phyloP scores from a whole-genome alignment of 1,140 invertebrate genomes.

The Pectinophora gossypiella region DNA sequence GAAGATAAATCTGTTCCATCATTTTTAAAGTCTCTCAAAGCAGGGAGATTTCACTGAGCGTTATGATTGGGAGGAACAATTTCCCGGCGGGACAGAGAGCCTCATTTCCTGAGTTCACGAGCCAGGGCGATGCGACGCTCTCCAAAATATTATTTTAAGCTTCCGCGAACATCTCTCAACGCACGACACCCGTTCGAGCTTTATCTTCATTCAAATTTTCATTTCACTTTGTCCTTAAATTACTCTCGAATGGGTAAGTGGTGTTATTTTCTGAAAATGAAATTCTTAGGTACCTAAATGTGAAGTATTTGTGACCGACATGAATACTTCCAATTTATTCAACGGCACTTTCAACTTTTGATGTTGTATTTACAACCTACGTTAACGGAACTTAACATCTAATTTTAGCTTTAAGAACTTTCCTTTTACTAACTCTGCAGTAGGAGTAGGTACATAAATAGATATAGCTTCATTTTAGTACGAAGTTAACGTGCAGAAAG shows the following conservation, averaged over 20 bases:
- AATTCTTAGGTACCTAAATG: no score
- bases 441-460: not conserved
- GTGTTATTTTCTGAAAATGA: not conserved
- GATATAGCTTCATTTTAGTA: not conserved
- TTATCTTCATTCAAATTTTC: constrained; percentile 54
- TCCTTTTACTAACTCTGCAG: not conserved
- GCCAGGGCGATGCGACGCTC: constrained; percentile 35
- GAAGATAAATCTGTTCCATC: constrained; percentile 55
- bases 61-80: constrained; percentile 67
- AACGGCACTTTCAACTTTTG: no score
- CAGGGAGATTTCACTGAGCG: constrained; percentile 51
- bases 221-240: constrained; percentile 30
- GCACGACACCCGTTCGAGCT: constrained; percentile 45
- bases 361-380: not conserved
- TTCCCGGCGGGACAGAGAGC: constrained; percentile 62
- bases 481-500: not conserved
- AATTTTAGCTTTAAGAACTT: not conserved
- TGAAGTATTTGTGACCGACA: no score
- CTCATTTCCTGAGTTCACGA: constrained; percentile 66
- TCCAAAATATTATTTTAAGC: constrained; percentile 70
- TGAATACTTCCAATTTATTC: no score
- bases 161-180: constrained; percentile 60
- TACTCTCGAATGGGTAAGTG: constrained; percentile 3
- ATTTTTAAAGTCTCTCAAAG: constrained; percentile 62
- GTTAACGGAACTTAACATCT: not conserved